Percentiles rank a stretch among this genome's conserved stretches.
phyloP scores from a whole-genome alignment of 2,797 vertebrate genomes.

The Anguilla megastoma region DNA sequence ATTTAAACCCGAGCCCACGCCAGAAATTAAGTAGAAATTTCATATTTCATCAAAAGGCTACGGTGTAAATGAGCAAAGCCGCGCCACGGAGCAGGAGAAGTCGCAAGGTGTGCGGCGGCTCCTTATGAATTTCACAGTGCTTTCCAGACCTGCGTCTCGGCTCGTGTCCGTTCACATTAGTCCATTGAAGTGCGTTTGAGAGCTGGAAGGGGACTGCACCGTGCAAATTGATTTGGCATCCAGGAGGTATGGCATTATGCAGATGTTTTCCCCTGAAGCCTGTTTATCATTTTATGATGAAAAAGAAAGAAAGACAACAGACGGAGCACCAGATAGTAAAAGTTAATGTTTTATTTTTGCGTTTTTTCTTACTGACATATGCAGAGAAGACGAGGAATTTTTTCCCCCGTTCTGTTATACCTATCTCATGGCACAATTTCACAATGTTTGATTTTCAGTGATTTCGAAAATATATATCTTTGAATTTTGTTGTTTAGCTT shows the following conservation, averaged over 20 bases:
- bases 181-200: conserved; percentile 25
- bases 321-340: conserved; percentile 46
- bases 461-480: background rate
- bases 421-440: background rate
- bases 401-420: background rate
- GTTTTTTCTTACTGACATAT: conserved; percentile 52
- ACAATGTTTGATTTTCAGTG: background rate
- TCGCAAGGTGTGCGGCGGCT: conserved; percentile 17
- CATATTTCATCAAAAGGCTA: background rate
- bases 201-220: background rate
- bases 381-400: background rate
- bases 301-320: conserved; percentile 56
- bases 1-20: no score
- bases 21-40: background rate
- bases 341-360: conserved; percentile 68
- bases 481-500: background rate
- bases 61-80: conserved; percentile 5
- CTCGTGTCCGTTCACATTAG: conserved; percentile 9
- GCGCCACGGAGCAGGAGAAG: background rate
- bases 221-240: conserved; percentile 31
- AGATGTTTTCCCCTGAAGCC: conserved; percentile 64
- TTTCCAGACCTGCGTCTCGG: background rate
- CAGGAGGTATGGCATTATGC: conserved; percentile 60
- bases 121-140: background rate
- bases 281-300: conserved; percentile 65